Evolutionary conservation across 2,797 vertebrate species (phyloP), one percentile per base, ranked within the genome.

Genomic region (Tympanoctomys barrerae): DNA sequence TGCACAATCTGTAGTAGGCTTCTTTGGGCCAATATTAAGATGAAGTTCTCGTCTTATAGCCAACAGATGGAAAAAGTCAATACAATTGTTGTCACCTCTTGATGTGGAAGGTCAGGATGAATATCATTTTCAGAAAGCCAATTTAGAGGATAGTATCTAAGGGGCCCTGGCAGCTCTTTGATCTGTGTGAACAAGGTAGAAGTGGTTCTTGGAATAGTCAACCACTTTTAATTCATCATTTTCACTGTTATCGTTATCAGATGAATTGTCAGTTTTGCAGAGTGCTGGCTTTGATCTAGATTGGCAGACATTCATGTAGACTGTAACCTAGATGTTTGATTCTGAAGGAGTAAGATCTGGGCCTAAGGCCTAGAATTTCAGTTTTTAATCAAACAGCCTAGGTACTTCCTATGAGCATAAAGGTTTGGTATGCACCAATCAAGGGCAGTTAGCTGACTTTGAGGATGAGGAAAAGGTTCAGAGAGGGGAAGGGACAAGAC

Each of bases 1-100:
- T 59, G 78, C 54, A 21, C 10, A 57, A 33, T 81, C 59, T 64
- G 10, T 8, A 13, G 24, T 24, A n/a, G 46, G 9, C 33, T 91
- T 89, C 62, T 91, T 90, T 46, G 24, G 62, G 73, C 0, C 22
- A 87, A 78, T 18, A 59, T 94, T 59, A n/a, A 94, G 88, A 73
- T 36, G 2, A 82, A 2, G 10, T 71, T 52, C n/a, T 94, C 93
- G 49, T 73, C 77, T 89, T 61, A n/a, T 1, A 7, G 75, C 24
- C 70, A 39, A 52, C 22, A 22, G 33, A 82, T 26, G 2, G 21
- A 31, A 61, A 87, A 71, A n/a, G 31, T 36, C 28, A 93, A 39
- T n/a, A 77, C 10, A 33, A 4, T 16, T 75, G 10, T 77, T 24
- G 12, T 39, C 46, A 46, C 4, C 24, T 61, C 42, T n/a, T 70